Evolutionary conservation across 2,797 vertebrate species (phyloP).

Genomic region (Xerus rutilus): DNA sequence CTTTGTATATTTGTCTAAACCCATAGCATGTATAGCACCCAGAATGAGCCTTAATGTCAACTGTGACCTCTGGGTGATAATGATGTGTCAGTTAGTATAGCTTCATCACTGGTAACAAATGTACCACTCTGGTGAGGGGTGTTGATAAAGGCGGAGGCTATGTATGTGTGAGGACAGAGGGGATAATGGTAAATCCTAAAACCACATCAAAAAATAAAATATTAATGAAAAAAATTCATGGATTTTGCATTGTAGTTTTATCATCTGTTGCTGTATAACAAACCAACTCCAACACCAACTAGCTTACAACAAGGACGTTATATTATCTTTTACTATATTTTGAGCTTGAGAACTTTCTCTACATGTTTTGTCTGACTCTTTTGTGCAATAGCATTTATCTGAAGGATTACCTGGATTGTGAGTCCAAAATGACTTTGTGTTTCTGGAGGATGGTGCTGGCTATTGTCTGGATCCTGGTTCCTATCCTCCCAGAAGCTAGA

Average conservation of each 20-base stretch:
- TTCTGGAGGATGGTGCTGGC: background rate
- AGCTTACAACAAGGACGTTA: background rate
- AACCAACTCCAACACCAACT: background rate
- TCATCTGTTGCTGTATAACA: background rate
- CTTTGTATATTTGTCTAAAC: background rate
- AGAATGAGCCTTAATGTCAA: background rate
- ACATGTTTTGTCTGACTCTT: background rate
- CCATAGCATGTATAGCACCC: background rate
- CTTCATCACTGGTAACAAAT: background rate
- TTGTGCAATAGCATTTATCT: background rate
- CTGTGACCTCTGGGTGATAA: background rate
- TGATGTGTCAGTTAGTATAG: background rate
- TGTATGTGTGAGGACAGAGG: background rate
- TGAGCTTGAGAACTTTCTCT: background rate
- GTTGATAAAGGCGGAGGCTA: background rate
- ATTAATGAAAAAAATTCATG: background rate
- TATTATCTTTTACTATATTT: background rate
- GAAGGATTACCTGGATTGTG: background rate
- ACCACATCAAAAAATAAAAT: background rate
- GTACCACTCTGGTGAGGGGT: background rate
- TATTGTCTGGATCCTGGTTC: background rate
- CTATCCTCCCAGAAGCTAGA: background rate
- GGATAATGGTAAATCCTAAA: background rate
- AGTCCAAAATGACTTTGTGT: background rate
- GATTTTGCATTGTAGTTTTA: background rate